Conservation (phyloP, 1,140 invertebrate species). For the Drosophila persimilis region DNA sequence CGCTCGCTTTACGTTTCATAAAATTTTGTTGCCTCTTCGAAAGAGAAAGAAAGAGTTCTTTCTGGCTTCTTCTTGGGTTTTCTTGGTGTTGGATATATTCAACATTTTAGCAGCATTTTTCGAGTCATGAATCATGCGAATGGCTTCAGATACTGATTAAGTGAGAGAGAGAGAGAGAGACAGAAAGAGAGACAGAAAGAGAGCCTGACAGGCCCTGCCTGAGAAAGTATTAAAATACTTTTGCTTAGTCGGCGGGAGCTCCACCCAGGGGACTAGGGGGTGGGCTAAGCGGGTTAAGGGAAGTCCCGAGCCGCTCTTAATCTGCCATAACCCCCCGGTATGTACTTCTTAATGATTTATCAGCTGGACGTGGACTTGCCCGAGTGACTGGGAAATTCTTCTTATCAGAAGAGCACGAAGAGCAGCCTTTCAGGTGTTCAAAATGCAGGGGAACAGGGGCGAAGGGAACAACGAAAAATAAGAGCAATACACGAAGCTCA, state of each 20-base stretch:
- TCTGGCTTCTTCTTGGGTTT: background rate
- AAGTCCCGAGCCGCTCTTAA: slow-evolving; percentile 21
- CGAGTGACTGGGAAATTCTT: background rate
- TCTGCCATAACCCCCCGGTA: background rate
- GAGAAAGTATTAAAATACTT: slow-evolving; percentile 22
- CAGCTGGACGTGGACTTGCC: slow-evolving; percentile 46
- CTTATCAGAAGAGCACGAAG: slow-evolving; percentile 35
- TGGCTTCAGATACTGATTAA: slow-evolving; percentile 3
- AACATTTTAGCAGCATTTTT: slow-evolving; percentile 43
- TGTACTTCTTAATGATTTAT: slow-evolving; percentile 47
- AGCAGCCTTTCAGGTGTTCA: slow-evolving; percentile 1
- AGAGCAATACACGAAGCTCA: slow-evolving; percentile 8
- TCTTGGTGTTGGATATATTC: slow-evolving; percentile 36
- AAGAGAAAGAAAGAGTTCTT: slow-evolving; percentile 29
- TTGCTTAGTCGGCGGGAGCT: slow-evolving; percentile 29
- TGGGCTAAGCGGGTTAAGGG: background rate
- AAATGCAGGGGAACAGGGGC: background rate
- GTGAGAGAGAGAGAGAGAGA: background rate
- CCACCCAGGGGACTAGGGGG: too few species aligned
- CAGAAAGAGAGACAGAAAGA: too few species aligned
- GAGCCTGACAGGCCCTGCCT: background rate
- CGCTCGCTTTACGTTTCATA: slow-evolving; percentile 82
- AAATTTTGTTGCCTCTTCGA: slow-evolving; percentile 71
- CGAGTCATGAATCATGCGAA: slow-evolving; percentile 48
- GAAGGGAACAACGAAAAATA: background rate